Percentiles rank a stretch among this genome's conserved stretches.
Evolutionary conservation across 2,797 vertebrate species (phyloP).

Genomic region (Myiotriccus ornatus): DNA sequence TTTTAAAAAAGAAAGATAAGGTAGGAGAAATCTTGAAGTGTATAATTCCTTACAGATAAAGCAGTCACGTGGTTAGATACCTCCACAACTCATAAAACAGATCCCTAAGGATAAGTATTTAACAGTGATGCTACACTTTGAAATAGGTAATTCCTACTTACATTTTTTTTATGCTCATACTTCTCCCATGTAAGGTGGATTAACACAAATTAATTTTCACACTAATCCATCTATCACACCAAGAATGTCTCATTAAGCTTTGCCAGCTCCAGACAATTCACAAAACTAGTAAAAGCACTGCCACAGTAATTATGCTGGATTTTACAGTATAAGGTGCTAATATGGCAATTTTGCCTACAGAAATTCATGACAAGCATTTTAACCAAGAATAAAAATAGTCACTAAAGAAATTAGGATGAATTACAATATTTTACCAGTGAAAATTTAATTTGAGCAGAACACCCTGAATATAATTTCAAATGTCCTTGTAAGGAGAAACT

Average conservation of each 20-base stretch:
- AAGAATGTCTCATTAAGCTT: background rate
- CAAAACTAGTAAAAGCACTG: background rate
- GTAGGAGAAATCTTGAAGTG: background rate
- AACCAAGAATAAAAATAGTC: background rate
- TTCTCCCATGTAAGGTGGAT: background rate
- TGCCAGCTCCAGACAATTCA: background rate
- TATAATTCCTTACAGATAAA: background rate
- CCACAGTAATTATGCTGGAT: background rate
- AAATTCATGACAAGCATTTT: background rate
- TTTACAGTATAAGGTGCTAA: background rate
- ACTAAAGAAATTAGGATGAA: background rate
- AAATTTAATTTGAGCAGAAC: background rate
- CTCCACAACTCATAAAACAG: background rate
- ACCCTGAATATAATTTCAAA: background rate
- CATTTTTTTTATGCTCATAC: background rate
- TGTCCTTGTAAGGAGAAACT: background rate
- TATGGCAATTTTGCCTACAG: background rate
- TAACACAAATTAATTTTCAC: constrained; percentile 33
- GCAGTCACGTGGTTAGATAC: background rate
- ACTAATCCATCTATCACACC: background rate
- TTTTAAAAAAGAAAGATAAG: background rate
- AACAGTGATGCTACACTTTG: background rate
- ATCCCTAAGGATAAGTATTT: background rate
- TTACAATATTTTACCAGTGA: background rate
- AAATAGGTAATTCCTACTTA: background rate